These are phyloP conservation scores for Silurus lanzhouensis DNA, from an alignment of 2,797 vertebrate species.

Conservation along the genomic window DNA sequence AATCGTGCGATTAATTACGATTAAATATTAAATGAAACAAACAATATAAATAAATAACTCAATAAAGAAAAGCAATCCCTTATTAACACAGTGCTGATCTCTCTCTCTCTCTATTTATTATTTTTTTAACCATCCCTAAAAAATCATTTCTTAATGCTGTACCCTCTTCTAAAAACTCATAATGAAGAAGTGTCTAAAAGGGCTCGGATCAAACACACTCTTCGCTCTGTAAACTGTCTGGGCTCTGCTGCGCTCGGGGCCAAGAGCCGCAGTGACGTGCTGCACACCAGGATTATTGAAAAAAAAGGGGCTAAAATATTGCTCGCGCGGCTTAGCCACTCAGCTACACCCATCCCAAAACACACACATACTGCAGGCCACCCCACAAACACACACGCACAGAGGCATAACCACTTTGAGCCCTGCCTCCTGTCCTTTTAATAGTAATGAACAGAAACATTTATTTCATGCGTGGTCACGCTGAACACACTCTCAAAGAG, in stretches of 20 bases:
- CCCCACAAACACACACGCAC: conserved; percentile 11
- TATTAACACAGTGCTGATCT: neutral
- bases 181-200: conserved; percentile 18
- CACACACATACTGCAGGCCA: conserved; percentile 30
- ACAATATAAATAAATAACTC: neutral
- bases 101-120: no score
- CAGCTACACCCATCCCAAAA: conserved; percentile 35
- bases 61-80: neutral
- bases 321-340: conserved; percentile 36
- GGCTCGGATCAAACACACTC: conserved; percentile 27
- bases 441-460: conserved; percentile 49
- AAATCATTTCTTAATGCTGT: neutral
- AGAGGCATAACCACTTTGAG: conserved; percentile 6
- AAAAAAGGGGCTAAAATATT: conserved; percentile 28
- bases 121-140: neutral
- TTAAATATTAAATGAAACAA: no score
- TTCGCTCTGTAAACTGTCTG: conserved; percentile 32
- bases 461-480: conserved; percentile 49
- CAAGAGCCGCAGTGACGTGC: conserved; percentile 32
- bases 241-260: neutral
- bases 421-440: conserved; percentile 41
- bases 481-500: conserved; percentile 43
- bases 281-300: conserved; percentile 29
- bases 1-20: no score
- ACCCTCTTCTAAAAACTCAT: conserved; percentile 17